Evolutionary conservation across 2,113 vertebrate genomes (phyloP).

Genomic region (Stigmatopora nigra): DNA sequence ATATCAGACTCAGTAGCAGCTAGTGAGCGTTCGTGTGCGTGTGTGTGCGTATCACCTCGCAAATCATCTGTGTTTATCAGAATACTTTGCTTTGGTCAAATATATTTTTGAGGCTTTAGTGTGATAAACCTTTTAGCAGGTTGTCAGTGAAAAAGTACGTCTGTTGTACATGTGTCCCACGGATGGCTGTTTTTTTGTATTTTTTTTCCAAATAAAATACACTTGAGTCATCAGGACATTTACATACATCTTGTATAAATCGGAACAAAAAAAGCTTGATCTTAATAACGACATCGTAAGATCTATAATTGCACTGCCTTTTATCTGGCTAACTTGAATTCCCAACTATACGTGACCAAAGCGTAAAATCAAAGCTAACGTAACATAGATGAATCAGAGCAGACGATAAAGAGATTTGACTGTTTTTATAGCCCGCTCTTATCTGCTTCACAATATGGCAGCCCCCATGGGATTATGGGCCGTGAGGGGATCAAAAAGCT

Average conservation of each 20-base stretch:
- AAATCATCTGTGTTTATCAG: constrained; percentile 1
- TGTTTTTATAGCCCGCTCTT: constrained; percentile 45
- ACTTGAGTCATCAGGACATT: background rate
- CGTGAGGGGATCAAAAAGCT: constrained; percentile 40
- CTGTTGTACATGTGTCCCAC: background rate
- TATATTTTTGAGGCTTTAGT: background rate
- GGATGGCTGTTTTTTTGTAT: too few relatives aligned
- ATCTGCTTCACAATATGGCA: constrained; percentile 32
- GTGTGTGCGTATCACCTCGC: constrained; percentile 1
- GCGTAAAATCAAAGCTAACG: constrained; percentile 30
- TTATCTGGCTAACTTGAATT: background rate
- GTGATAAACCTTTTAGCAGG: background rate
- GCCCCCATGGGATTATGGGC: constrained; percentile 24
- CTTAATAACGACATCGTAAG: background rate
- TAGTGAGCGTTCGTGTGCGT: background rate
- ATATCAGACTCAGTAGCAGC: constrained; percentile 11
- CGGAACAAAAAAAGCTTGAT: background rate
- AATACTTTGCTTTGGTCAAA: background rate
- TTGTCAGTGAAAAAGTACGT: constrained; percentile 6
- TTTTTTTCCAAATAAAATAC: background rate
- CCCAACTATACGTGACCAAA: background rate
- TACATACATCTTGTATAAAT: background rate
- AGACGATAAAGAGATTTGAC: constrained; percentile 19
- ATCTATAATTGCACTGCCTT: background rate
- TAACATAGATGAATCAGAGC: constrained; percentile 31